Conservation (phyloP, 1,140 invertebrate genomes). For the Sinella curviseta region DNA sequence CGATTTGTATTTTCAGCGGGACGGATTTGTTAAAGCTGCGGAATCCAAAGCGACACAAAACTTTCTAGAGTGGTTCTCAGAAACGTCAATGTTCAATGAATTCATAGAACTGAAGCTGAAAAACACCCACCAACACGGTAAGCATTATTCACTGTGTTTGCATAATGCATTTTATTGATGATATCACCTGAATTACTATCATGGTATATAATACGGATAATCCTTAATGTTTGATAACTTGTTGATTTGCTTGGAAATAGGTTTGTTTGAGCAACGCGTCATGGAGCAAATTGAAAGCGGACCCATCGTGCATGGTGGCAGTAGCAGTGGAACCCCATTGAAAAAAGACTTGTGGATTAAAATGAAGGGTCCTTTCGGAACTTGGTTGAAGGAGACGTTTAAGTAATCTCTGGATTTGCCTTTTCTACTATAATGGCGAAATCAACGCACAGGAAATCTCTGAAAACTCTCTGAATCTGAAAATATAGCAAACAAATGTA, state of each 20-base stretch:
- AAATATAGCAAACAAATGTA: no score
- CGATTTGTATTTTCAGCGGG: conserved; percentile 60
- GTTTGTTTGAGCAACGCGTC: conserved; percentile 53
- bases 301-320: background rate
- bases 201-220: background rate
- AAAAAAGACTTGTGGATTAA: conserved; percentile 41
- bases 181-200: background rate
- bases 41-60: conserved; percentile 65
- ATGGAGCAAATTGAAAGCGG: conserved; percentile 49
- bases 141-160: no score
- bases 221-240: background rate
- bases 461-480: no score
- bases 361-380: conserved; percentile 40
- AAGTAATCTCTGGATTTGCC: background rate
- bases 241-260: conserved; percentile 43
- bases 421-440: no score
- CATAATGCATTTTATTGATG: background rate
- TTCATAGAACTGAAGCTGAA: conserved; percentile 55
- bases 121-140: conserved; percentile 39
- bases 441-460: no score
- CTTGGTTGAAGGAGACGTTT: conserved; percentile 44
- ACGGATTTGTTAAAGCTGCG: conserved; percentile 62
- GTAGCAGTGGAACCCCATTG: conserved; percentile 6
- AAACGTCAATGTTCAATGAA: conserved; percentile 74
- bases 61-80: conserved; percentile 79